These are phyloP conservation scores for Ictidomys tridecemlineatus DNA, from an alignment of 2,113 vertebrate genomes.

Conservation along the genomic window DNA sequence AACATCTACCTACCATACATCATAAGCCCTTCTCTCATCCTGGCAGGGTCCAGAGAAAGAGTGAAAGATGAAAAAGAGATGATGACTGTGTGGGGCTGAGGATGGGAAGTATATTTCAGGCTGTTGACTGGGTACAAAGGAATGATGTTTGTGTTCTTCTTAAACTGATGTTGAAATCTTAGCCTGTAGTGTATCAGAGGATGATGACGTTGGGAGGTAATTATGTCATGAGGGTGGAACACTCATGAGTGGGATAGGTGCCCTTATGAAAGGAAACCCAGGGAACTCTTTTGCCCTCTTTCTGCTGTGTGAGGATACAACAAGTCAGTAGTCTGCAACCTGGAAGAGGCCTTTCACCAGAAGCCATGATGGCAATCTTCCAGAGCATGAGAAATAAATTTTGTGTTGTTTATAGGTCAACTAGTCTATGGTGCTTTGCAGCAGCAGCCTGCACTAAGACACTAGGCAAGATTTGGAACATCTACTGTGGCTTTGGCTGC, in stretches of 20 bases:
- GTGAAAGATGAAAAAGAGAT: background rate
- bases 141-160: background rate
- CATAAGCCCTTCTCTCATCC: background rate
- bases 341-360: background rate
- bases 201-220: background rate
- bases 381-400: background rate
- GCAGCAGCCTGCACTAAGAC: background rate
- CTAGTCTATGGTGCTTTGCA: background rate
- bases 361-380: too few species aligned
- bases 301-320: background rate
- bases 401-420: background rate
- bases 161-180: background rate
- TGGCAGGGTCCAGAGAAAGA: background rate
- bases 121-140: background rate
- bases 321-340: background rate
- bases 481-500: background rate
- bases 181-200: background rate
- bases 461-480: background rate
- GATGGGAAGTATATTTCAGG: background rate
- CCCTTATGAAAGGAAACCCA: background rate
- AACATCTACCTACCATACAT: background rate
- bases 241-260: background rate
- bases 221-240: background rate
- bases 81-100: background rate
- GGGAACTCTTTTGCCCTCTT: background rate